A percentile compares a stretch with the other conserved stretches of the same genome.
phyloP scores from a whole-genome alignment of 2,113 vertebrate genomes.

The Myanophis thanlyinensis region DNA sequence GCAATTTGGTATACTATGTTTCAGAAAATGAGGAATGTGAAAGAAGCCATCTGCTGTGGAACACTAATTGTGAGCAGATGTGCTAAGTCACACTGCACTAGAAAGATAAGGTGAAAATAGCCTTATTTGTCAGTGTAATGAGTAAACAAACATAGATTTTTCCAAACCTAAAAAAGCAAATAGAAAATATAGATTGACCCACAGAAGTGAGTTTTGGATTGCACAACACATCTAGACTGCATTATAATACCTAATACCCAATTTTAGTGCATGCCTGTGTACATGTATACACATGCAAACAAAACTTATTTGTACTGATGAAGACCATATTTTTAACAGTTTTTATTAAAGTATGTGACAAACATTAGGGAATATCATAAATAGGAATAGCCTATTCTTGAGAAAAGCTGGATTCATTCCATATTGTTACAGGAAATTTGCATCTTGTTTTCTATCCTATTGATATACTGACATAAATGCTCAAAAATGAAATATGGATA shows the following conservation, averaged over 20 bases:
- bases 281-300: not conserved
- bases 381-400: not conserved
- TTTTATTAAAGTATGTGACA: not conserved
- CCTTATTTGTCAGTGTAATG: conserved; percentile 17
- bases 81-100: conserved; percentile 19
- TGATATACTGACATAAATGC: not conserved
- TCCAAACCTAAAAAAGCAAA: conserved; percentile 14
- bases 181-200: not conserved
- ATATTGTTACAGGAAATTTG: not conserved
- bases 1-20: not conserved
- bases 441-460: not conserved
- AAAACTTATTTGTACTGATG: not conserved
- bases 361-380: not conserved
- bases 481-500: not conserved
- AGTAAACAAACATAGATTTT: conserved; percentile 24
- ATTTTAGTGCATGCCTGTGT: not conserved
- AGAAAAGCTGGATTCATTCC: not conserved
- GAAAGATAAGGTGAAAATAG: conserved; percentile 28
- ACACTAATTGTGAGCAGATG: conserved; percentile 32
- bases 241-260: not conserved
- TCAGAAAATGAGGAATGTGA: conserved; percentile 8
- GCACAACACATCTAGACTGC: not conserved
- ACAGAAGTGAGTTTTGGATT: not conserved
- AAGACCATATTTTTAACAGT: not conserved
- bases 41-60: conserved; percentile 24